Conservation (phyloP, 2,888 invertebrate genomes). For the Dysmachus trigonus region DNA sequence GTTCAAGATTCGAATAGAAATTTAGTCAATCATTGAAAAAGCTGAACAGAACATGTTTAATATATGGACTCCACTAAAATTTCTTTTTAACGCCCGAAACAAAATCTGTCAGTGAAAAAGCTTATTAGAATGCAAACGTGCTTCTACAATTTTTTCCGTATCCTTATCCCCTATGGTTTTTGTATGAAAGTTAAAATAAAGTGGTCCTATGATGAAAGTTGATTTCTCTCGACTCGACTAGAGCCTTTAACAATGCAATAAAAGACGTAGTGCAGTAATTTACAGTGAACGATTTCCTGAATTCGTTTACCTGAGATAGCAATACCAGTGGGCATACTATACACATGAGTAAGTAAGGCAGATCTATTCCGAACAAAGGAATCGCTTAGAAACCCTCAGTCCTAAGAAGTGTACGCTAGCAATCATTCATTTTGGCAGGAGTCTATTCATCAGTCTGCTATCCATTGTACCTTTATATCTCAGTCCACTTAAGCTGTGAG, state of each 20-base stretch:
- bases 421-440: neutral
- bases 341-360: neutral
- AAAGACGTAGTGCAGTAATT: neutral
- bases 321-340: neutral
- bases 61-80: too few species aligned
- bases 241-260: neutral
- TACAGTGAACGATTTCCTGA: neutral
- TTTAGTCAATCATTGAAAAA: too few species aligned
- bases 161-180: too few species aligned
- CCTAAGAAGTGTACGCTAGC: neutral
- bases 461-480: neutral
- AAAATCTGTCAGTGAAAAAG: too few species aligned
- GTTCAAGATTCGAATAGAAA: too few species aligned
- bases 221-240: too few species aligned
- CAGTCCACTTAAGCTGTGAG: neutral
- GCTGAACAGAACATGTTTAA: too few species aligned
- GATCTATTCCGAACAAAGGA: neutral
- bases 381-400: neutral
- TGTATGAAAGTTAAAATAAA: too few species aligned
- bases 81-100: too few species aligned
- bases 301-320: neutral
- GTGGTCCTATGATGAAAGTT: too few species aligned
- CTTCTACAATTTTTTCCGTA: too few species aligned
- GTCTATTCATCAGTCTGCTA: neutral
- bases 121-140: too few species aligned